These are phyloP conservation scores for Steinernema khuongi DNA, from an alignment of 1,140 invertebrate species.

Conservation along the genomic window DNA sequence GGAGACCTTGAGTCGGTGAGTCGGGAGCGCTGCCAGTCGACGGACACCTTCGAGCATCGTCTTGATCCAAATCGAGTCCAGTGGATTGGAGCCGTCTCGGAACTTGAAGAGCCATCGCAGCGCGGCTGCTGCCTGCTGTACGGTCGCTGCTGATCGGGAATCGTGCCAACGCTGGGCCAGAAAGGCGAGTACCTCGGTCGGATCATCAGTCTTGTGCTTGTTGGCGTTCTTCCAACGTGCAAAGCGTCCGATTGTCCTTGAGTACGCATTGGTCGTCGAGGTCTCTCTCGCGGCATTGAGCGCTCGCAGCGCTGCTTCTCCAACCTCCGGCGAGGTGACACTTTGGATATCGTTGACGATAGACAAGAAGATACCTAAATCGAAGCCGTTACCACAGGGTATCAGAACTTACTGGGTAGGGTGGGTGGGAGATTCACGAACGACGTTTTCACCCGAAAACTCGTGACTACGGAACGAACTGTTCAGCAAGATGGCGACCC, in stretches of 20 bases:
- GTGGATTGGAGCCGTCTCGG: background rate
- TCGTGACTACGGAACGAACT: background rate
- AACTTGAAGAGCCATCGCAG: background rate
- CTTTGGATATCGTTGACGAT: background rate
- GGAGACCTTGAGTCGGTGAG: background rate
- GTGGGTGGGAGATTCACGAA: background rate
- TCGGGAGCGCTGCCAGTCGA: background rate
- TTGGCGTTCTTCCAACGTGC: background rate
- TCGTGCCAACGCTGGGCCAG: background rate
- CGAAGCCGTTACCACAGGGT: no score
- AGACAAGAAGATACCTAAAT: background rate
- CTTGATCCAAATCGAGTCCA: background rate
- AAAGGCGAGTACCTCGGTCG: background rate
- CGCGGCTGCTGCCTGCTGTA: background rate
- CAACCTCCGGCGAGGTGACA: background rate
- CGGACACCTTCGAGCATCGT: background rate
- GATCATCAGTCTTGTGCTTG: background rate
- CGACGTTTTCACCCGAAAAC: background rate
- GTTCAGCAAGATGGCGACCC: background rate
- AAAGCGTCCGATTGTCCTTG: background rate
- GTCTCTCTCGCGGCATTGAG: background rate
- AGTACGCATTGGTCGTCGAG: background rate
- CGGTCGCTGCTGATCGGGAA: background rate
- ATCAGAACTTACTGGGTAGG: background rate
- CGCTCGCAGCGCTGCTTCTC: background rate